Evolutionary conservation across 2,113 vertebrate species (phyloP).

Genomic region (Vimba vimba): DNA sequence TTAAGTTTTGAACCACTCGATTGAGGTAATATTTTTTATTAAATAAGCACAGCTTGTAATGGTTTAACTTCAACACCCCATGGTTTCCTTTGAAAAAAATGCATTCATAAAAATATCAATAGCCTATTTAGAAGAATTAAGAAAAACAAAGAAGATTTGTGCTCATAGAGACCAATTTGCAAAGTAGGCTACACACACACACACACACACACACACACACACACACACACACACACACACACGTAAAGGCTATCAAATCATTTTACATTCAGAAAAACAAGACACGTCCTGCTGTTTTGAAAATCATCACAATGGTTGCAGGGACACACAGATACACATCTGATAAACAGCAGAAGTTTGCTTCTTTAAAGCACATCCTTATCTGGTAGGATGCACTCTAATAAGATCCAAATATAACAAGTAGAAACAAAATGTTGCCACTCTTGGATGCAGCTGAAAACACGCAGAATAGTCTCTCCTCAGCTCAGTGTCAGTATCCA

Average conservation of each 20-base stretch:
- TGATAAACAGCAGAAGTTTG: neutral
- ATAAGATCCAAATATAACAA: neutral
- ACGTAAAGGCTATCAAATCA: too few species aligned
- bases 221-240: too few species aligned
- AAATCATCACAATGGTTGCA: neutral
- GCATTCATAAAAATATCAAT: too few species aligned
- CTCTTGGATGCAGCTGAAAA: neutral
- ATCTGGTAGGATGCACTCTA: neutral
- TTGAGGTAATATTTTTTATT: too few species aligned
- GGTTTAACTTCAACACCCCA: too few species aligned
- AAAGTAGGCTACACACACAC: neutral
- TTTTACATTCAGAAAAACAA: neutral
- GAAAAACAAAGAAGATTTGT: too few species aligned
- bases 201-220: neutral
- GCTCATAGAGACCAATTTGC: neutral
- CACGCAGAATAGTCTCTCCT: neutral
- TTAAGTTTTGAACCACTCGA: too few species aligned
- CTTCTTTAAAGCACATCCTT: neutral
- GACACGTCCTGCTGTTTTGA: neutral
- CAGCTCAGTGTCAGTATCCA: neutral
- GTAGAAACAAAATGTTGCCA: neutral
- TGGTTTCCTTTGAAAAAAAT: too few species aligned
- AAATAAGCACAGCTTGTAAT: too few species aligned
- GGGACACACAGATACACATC: neutral
- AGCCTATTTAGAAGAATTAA: too few species aligned